These are phyloP conservation scores for Tribolium freemani DNA, from an alignment of 2,888 invertebrate genomes.

Conservation along the genomic window DNA sequence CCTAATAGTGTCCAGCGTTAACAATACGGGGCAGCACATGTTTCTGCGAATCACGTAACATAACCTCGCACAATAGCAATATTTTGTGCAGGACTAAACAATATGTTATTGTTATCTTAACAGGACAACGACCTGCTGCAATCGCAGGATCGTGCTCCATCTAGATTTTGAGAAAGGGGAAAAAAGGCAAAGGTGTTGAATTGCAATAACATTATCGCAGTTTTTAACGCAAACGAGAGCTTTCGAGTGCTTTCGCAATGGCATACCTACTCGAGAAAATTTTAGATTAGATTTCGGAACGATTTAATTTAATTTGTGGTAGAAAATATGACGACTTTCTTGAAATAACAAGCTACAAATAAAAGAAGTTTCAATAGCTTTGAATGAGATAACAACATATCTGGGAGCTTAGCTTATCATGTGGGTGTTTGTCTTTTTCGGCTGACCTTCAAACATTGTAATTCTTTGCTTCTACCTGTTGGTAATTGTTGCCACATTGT, in stretches of 20 bases:
- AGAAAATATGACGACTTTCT: not conserved
- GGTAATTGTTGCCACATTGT: slow-evolving; percentile 1
- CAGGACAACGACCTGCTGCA: slow-evolving; percentile 50
- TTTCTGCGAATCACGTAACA: slow-evolving; percentile 30
- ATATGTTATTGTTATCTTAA: slow-evolving; percentile 52
- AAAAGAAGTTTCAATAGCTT: not conserved
- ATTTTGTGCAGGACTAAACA: slow-evolving; percentile 51
- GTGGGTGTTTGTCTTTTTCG: not conserved
- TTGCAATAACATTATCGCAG: slow-evolving; percentile 2
- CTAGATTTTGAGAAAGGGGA: slow-evolving; percentile 1
- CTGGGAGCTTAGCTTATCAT: not conserved
- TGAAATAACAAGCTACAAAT: not conserved
- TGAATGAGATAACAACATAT: not conserved
- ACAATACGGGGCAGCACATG: not conserved
- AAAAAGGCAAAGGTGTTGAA: not conserved
- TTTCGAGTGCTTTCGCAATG: not conserved
- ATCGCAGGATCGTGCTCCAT: slow-evolving; percentile 40
- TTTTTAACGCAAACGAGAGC: not conserved
- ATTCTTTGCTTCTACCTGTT: not conserved
- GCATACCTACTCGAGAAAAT: not conserved
- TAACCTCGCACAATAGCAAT: slow-evolving; percentile 31
- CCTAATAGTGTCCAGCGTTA: not conserved
- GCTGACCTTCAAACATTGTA: not conserved
- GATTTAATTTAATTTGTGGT: not conserved
- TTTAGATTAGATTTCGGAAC: not conserved